Conservation (phyloP, 37 sponge, comb jelly and placozoan species). For the Spongilla lacustris region DNA sequence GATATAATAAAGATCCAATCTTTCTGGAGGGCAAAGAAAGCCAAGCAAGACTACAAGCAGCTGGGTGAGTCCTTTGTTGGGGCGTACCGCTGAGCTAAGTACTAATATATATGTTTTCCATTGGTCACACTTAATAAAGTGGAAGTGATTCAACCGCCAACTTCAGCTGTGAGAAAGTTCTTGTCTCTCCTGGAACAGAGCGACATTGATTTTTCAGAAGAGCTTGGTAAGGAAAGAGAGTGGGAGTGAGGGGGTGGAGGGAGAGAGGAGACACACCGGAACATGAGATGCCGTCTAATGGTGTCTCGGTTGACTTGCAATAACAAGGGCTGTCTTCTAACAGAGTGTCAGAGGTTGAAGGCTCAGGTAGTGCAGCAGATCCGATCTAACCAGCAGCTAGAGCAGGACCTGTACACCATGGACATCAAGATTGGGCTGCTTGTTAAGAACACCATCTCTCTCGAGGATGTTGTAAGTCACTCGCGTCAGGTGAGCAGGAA, state of each 20-base stretch:
- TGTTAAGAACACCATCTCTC: conserved; percentile 92
- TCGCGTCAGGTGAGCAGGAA: conserved; percentile 31
- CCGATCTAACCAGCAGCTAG: conserved; percentile 92
- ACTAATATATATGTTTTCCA: not conserved
- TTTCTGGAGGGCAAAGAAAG: conserved; percentile 86
- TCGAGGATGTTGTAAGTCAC: conserved; percentile 57
- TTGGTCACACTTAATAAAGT: too few species aligned
- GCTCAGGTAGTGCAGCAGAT: conserved; percentile 95
- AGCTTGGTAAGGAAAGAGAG: conserved; percentile 59
- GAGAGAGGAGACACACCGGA: not conserved
- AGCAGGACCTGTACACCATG: conserved; percentile 91
- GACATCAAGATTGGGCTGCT: conserved; percentile 99
- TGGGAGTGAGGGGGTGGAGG: not conserved
- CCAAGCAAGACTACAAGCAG: conserved; percentile 87
- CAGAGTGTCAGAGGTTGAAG: conserved; percentile 95
- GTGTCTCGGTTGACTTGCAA: conserved; percentile 94
- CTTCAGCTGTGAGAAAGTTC: conserved; percentile 87
- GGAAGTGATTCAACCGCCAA: conserved; percentile 80
- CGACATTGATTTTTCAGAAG: conserved; percentile 94
- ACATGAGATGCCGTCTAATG: not conserved
- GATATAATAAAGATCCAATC: conserved; percentile 86
- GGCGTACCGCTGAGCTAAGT: not conserved
- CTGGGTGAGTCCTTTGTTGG: conserved; percentile 37
- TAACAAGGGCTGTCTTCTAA: not conserved
- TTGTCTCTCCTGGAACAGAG: conserved; percentile 96